Base-by-base conservation (phyloP, 2,797 vertebrate genomes). In the Sparus aurata region DNA sequence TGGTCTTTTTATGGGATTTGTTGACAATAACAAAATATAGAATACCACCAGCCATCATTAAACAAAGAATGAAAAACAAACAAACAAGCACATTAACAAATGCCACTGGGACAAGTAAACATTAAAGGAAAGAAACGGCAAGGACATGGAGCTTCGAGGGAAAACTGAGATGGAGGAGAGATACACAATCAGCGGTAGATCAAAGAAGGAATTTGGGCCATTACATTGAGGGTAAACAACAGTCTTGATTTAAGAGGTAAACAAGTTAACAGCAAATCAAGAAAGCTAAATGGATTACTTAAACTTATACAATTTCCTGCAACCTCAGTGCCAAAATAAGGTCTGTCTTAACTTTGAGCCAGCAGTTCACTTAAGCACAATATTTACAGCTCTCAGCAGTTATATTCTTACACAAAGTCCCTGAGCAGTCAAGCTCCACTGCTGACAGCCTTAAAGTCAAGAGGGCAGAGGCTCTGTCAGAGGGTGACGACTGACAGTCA, bases 401-500 rank as follows among this genome's bases (percentile, higher is more conserved):
- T 91, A 82, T 75, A 81, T 73, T 70, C 73, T 83, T 52, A 75
- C 49, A 89, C 66, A 71, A 79, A 85, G 84, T 89, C 85, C 74
- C 85, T 4, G 45, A 87, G 78, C 81, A 88, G 85, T 83, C 79
- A 82, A 77, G 78, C 75, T 65, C 52, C 84, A 71, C 69, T 34
- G 77, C 84, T 91, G 92, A 90, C 92, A 92, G 87, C 75, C 75
- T 80, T 77, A 80, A 91, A 86, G 86, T 84, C 62, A 69, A n/a
- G 64, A 88, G 89, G 82, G 88, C 91, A 91, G 72, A 89, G 87
- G 81, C 17, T 64, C 86, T 87, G 89, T 90, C 93, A 92, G 73
- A 84, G 49, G 75, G 74, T 85, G 87, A 87, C n/a, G 79, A 82
- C 71, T 80, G 83, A 85, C 88, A 86, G 80, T 86, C 90, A 76